These are phyloP conservation scores for Eulithis prunata DNA, from an alignment of 2,888 invertebrate genomes.

Conservation along the genomic window DNA sequence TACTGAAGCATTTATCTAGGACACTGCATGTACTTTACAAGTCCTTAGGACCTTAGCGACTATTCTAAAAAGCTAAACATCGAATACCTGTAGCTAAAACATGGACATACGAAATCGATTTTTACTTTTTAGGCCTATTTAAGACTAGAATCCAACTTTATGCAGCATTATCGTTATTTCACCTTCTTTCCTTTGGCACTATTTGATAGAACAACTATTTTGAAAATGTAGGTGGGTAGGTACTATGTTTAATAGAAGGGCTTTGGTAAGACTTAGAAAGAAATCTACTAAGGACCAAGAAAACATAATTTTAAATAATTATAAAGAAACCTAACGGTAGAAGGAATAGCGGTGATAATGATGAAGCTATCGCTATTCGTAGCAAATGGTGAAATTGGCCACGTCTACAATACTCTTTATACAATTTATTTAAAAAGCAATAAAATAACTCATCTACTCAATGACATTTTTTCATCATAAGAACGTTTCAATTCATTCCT, in stretches of 20 bases:
- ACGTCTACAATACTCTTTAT: background rate
- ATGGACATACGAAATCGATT: conserved; percentile 59
- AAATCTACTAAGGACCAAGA: background rate
- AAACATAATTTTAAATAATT: no score
- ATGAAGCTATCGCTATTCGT: background rate
- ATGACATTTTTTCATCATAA: conserved; percentile 47
- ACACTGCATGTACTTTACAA: conserved; percentile 53
- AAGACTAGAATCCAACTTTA: conserved; percentile 42
- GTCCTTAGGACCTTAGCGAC: conserved; percentile 60
- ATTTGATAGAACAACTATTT: conserved; percentile 15
- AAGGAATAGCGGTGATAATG: no score
- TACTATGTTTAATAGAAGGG: background rate
- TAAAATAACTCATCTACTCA: conserved; percentile 30
- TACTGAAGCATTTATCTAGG: conserved; percentile 45
- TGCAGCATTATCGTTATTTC: conserved; percentile 9
- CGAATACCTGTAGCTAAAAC: conserved; percentile 68
- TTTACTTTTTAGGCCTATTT: conserved; percentile 70
- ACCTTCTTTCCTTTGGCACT: conserved; percentile 35
- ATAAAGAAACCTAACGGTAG: no score
- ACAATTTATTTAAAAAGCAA: conserved; percentile 10
- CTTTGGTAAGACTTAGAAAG: background rate
- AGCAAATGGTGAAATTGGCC: background rate
- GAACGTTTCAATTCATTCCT: conserved; percentile 45
- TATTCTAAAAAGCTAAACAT: conserved; percentile 73
- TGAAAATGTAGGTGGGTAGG: background rate